Evolutionary conservation across 2,113 vertebrate genomes (phyloP), one percentile per base, ranked within the genome.

Genomic region (Anser brachyrhynchus): DNA sequence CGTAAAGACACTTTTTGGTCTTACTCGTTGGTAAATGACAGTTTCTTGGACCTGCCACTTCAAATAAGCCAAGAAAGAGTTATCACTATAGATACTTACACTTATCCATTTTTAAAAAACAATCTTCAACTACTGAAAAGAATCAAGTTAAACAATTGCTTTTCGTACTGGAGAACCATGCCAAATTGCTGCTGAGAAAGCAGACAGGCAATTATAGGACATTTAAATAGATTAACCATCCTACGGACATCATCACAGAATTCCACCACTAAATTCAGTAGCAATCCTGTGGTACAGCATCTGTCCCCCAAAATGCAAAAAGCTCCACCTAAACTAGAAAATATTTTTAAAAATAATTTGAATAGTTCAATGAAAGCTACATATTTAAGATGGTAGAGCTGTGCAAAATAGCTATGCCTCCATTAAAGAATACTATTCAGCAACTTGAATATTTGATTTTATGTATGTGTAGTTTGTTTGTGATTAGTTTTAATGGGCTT

Each of bases 71-170:
- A 41, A 64, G 25, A 79, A 72, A 89, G 70, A 77, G 13, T 17
- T 44, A 44, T 9, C 15, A 22, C 11, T 72, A 33, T 12, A 62
- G 18, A 3, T 11, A 59, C 0, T 0, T 23, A 15, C 28, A 41
- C 18, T 51, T 46, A 73, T 3, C 8, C 8, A 6, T 14, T 14
- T 59, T 66, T 61, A 39, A 73, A 67, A 28, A 89, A 33, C 13
- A 21, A 29, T 26, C 9, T 71, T 39, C 13, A 55, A 14, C 11
- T 58, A 70, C n/a, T 19, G 17, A 18, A 65, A 5, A 52, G 11
- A 79, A 39, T 33, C 1, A 61, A n/a, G n/a, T 46, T 37, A 21
- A 92, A 64, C 33, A 54, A 31, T 0, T 55, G 12, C 5, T 84
- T 80, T 96, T 73, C 44, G 62, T 49, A 57, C 35, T 35, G 23